phyloP scores from a whole-genome alignment of 2,888 invertebrate species.

The Sarcophaga subvicina region DNA sequence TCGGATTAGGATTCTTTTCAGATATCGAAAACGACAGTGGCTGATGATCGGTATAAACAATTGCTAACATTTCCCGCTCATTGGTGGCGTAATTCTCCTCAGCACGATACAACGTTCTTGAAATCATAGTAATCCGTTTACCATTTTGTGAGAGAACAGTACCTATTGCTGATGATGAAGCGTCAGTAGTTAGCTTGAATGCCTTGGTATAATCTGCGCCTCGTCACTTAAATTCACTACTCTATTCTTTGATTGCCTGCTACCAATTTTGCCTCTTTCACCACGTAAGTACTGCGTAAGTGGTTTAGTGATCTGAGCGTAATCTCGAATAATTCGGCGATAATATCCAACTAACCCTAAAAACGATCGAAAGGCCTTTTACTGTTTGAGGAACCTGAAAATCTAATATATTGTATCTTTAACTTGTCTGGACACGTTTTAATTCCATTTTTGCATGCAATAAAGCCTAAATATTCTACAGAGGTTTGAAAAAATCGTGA shows the following conservation, averaged over 20 bases:
- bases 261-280: too few species aligned
- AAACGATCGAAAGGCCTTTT: slow-evolving; percentile 43
- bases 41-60: slow-evolving; percentile 35
- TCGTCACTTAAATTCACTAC: slow-evolving; percentile 9
- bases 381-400: slow-evolving; percentile 40
- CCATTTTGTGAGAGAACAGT: too few species aligned
- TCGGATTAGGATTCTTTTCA: slow-evolving; percentile 20
- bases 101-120: slow-evolving; percentile 13
- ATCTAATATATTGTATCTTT: slow-evolving; percentile 45
- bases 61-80: slow-evolving; percentile 32
- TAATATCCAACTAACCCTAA: slow-evolving; percentile 45
- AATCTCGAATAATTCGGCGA: slow-evolving; percentile 41
- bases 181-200: slow-evolving; percentile 65
- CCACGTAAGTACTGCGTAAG: slow-evolving; percentile 17
- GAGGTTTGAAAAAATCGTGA: slow-evolving; percentile 28
- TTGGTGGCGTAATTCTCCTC: background rate
- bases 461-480: slow-evolving; percentile 9
- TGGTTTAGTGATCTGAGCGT: slow-evolving; percentile 34
- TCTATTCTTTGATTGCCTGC: background rate
- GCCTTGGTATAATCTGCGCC: slow-evolving; percentile 24
- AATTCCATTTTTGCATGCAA: too few species aligned
- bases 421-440: slow-evolving; percentile 47
- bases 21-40: slow-evolving; percentile 5
- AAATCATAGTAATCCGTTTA: slow-evolving; percentile 9
- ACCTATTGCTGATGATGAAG: too few species aligned